Evolutionary conservation across 2,888 invertebrate genomes (phyloP).

Genomic region (Flabesymbios commensalis): DNA sequence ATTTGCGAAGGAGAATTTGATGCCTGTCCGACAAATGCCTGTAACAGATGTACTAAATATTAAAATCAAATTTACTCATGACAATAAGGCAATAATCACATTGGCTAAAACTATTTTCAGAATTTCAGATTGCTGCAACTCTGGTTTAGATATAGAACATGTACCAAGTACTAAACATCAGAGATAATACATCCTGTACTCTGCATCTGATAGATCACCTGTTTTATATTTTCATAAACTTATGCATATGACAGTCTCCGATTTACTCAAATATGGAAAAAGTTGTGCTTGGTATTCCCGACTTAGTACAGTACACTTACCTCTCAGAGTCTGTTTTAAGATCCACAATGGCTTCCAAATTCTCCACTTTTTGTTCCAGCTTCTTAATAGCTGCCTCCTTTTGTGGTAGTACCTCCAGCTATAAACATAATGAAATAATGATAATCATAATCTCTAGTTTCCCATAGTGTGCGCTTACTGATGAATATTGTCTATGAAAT

Average conservation of each 20-base stretch:
- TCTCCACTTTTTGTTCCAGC: conserved; percentile 82
- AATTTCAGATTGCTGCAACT: too few relatives aligned
- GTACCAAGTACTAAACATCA: too few relatives aligned
- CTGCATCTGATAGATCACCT: too few relatives aligned
- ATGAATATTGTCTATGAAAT: not conserved
- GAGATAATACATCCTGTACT: too few relatives aligned
- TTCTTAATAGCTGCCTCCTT: conserved; percentile 76
- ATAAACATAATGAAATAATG: not conserved
- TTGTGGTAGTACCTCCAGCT: conserved; percentile 73
- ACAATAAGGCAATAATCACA: too few relatives aligned
- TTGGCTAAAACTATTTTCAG: too few relatives aligned
- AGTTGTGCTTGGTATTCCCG: too few relatives aligned
- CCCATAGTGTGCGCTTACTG: not conserved
- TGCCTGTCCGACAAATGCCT: conserved; percentile 74
- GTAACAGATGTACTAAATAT: conserved; percentile 23
- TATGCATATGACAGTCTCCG: too few relatives aligned
- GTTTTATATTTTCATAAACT: too few relatives aligned
- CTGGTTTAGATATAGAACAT: too few relatives aligned
- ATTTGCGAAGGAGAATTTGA: conserved; percentile 68
- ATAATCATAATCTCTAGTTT: not conserved
- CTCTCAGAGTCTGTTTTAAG: conserved; percentile 75
- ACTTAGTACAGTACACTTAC: conserved; percentile 65
- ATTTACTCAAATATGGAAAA: too few relatives aligned
- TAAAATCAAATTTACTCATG: too few relatives aligned
- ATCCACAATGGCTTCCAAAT: conserved; percentile 76